Base-by-base conservation (phyloP, 2,797 vertebrate species). In the Enteromius fasciolatus region DNA sequence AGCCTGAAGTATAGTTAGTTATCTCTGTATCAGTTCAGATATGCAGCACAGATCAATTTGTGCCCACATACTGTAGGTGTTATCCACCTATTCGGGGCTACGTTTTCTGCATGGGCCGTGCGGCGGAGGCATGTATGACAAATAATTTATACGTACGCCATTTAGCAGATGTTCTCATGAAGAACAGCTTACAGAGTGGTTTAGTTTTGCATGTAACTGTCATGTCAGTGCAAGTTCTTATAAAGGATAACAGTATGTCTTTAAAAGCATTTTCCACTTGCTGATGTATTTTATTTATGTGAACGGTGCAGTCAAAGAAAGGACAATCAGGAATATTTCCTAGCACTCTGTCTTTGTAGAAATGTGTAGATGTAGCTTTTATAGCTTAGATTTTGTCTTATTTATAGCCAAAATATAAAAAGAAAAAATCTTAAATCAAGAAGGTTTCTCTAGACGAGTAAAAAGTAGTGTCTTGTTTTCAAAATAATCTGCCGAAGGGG, bases 261-360 rank as follows among this genome's bases (percentile, higher is more conserved):
- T 79, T 80, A 70, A 80, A 80, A 59, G 50, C 36, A 64, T 81
- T 20, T 81, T 73, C n/a, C 59, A 36, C 57, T n/a, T 64, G 57
- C 68, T 64, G 23, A 61, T 80, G 68, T 84, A 50, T 87, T 87
- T 84, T 83, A 86, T 82, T 77, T 36, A 64, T 78, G 25, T 52
- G 8, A 68, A 44, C 3, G 28, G 46, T 68, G 44, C 23, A 46
- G 77, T 79, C 64, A 39, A 18, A 59, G 3, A 70, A n/a, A 39
- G 50, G 52, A 28, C 50, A 36, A 28, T 9, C 5, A 2, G 20
- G 2, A 67, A 44, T 10, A 4, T 57, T 57, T 23, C 1, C 1
- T 57, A 20, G n/a, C 20, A 14, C 41, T 15, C 54, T 8, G 18
- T 46, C 36, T 46, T 59, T 52, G 10, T 28, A 0, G 39, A 50